A percentile compares a stretch with the other conserved stretches of the same genome.
These are phyloP conservation scores for Lissocephala sabroskyi DNA, from an alignment of 2,888 invertebrate genomes.

Conservation along the genomic window DNA sequence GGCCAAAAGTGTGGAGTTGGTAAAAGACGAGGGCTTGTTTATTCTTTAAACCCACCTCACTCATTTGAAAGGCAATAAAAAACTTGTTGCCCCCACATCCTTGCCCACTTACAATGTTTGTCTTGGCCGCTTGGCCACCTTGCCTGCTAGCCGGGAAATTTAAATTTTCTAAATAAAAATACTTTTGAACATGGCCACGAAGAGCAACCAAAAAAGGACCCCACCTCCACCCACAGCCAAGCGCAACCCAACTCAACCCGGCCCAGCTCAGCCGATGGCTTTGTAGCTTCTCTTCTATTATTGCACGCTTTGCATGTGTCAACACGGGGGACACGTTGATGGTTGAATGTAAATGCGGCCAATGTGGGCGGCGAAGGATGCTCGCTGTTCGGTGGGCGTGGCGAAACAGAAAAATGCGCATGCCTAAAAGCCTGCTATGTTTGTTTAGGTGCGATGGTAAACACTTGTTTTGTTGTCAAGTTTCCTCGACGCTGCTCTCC, in stretches of 20 bases:
- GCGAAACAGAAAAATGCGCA: constrained; percentile 7
- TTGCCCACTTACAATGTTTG: constrained; percentile 41
- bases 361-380: background rate
- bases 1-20: no score
- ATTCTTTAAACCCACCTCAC: constrained; percentile 7
- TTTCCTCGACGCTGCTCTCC: background rate
- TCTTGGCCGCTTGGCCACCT: constrained; percentile 16
- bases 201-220: background rate
- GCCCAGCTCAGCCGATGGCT: background rate
- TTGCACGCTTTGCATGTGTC: constrained; percentile 30
- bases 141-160: constrained; percentile 44
- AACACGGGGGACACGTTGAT: constrained; percentile 20
- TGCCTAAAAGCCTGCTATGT: constrained; percentile 45
- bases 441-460: constrained; percentile 46
- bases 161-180: constrained; percentile 61
- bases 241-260: background rate
- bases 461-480: constrained; percentile 25
- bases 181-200: constrained; percentile 36
- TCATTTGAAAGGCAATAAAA: constrained; percentile 60
- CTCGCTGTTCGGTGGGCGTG: background rate
- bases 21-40: background rate
- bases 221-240: background rate
- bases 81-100: constrained; percentile 47
- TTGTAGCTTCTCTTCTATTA: constrained; percentile 5
- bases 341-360: background rate